Evolutionary conservation across 2,888 invertebrate species (phyloP), one percentile per base, ranked within the genome.

Genomic region (Ferrisia virgata): DNA sequence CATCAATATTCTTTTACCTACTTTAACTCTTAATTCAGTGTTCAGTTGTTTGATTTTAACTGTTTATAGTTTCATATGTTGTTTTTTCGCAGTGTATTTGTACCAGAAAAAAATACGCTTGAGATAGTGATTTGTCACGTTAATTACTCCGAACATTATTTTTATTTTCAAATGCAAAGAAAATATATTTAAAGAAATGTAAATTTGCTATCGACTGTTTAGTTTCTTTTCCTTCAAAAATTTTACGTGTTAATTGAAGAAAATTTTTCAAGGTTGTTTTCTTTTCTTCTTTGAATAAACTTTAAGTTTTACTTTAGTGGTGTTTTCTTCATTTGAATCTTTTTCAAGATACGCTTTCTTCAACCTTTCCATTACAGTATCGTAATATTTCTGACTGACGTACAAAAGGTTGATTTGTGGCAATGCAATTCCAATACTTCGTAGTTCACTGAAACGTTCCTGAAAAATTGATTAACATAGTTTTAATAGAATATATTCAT

Each of bases 1-100:
- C 47, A 78, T 86, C 15, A 86, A 86, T 84, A 83, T 86, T 22
- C 79, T 80, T 81, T 40, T 85, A 6, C 40, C 85, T 18, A 85
- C 86, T 33, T 85, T 85, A 22, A 39, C 15, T 8, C 79, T 86
- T 22, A 79, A 85, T 47, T 69, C 78, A 25, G 11, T 83, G 2
- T 47, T 6, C 40, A 85, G 86, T 81, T 28, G 86, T 33, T 33
- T 39, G 6, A 82, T 86, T 18, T 28, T 86, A 25, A 81, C 69
- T 72, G 11, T 85, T 15, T 86, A 86, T 64, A 86, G 83, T 79
- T 85, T 82, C 53, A n/a, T 47, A 78, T 78, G 86, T 84, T 85
- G 82, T 64, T 83, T 22, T 39, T 69, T 80, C 13, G 36, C 76
- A 36, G 80, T 80, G n/a, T 79, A 25, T 80, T 82, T 85, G 25